Base-by-base conservation (phyloP, 2,888 invertebrate species). In the Tromatobia lineatoria region DNA sequence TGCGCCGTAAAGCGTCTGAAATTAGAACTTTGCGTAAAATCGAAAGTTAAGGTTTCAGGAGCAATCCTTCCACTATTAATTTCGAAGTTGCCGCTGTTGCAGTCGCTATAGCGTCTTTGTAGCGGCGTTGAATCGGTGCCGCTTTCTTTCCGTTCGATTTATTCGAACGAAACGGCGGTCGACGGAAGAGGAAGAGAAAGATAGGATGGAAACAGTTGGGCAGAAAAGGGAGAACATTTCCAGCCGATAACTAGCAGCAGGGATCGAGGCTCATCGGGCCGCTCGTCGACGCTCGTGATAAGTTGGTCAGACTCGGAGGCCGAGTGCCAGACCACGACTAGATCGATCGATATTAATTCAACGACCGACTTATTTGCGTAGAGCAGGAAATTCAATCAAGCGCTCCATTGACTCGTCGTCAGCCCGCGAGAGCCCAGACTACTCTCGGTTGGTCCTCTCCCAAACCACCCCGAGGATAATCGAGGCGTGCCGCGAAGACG, bases 351-450 rank as follows among this genome's bases (percentile, higher is more conserved):
- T 85, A 85, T 86, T 86, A 87, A 85, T 86, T 84, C 85, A 83
- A 86, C 85, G 82, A 84, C 80, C 84, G 84, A 87, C 81, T 87
- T 87, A 86, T 86, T 86, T 85, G 83, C 84, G 74, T 75, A 86
- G 83, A 77, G 59, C 73, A 83, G 87, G 80, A 80, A 86, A 87
- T 87, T 87, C 87, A 87, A 87, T 87, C 87, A 87, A 86, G 77
- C 87, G 87, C 85, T 86, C 83, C 85, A 87, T 87, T 83, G 85
- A 86, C 82, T 86, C 85, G 80, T 85, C 61, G 80, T 45, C 73
- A 80, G 73, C 71, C 52, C 70, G 74, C 45, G 69, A 61, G 47
- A 61, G 52, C 59, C 13, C 20, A n/a, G 34, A 15, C 29, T 25
- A 38, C 29, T n/a, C 29, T 45, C 59, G 25, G 66, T 23, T 15